Evolutionary conservation across 2,797 vertebrate genomes (phyloP).

Genomic region (Taeniopygia guttata): DNA sequence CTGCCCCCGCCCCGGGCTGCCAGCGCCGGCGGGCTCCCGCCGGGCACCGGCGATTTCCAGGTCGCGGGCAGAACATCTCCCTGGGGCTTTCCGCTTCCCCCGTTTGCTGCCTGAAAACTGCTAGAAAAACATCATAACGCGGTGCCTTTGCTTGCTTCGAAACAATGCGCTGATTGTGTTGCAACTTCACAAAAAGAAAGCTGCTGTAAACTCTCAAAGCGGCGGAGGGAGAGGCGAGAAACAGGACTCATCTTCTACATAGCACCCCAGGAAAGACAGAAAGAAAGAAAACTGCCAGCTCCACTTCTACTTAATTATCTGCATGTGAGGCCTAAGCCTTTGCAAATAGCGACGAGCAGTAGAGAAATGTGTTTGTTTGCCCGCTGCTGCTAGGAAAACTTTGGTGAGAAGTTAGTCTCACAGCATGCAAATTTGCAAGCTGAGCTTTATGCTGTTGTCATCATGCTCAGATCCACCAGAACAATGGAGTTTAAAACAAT

Average conservation of each 20-base stretch:
- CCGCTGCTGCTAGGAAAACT: neutral
- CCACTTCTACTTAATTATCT: neutral
- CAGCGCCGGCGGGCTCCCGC: neutral
- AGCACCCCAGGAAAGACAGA: neutral
- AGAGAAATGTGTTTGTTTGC: neutral
- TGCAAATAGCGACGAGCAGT: neutral
- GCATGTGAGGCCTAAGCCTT: neutral
- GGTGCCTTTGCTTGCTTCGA: neutral
- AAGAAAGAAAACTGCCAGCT: neutral
- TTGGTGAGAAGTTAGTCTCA: neutral
- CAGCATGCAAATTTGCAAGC: neutral
- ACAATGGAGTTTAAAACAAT: neutral
- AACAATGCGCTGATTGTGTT: neutral
- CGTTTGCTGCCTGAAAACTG: fast-evolving
- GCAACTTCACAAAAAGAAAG: neutral
- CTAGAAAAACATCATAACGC: neutral
- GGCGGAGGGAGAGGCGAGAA: neutral
- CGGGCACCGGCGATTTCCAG: neutral
- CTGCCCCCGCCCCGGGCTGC: neutral
- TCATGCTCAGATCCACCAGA: neutral
- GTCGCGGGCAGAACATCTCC: neutral
- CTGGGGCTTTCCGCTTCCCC: neutral
- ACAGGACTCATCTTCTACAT: neutral
- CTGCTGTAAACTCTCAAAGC: neutral
- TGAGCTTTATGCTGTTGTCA: neutral